Base-by-base conservation (phyloP, 1,140 invertebrate genomes). In the Bombus difficillimus region DNA sequence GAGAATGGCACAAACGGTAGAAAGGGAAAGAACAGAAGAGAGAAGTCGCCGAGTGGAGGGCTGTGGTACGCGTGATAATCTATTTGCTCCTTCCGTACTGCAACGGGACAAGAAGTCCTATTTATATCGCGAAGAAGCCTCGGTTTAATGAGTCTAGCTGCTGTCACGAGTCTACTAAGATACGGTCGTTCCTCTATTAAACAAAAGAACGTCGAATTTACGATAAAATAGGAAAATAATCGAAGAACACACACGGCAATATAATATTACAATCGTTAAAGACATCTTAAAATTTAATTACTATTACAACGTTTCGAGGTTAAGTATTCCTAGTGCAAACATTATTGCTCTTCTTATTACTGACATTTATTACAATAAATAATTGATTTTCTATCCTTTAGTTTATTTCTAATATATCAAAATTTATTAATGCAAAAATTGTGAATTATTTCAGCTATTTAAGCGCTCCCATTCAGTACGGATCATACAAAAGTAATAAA, bases 91-190 rank as follows among this genome's bases (percentile, higher is more conserved):
- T 89, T 90, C 89, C 88, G 91, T 86, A 81, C 85, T 87, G 87
- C 81, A 89, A 88, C 88, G 88, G 84, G 86, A 90, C 91, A 87
- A 91, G 88, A 83, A 91, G 83, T 92, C 86, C 94, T 95, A 95
- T 95, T 95, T 95, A 95, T 95, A 95, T 89, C 88, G 88, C 91
- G 90, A 92, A 93, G 92, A 94, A 94, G 92, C 88, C 91, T 90
- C 85, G 83, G 90, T 92, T 94, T 95, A 95, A 95, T 94, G 94
- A 95, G 93, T 94, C 94, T 94, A 94, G 92, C 92, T 92, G 92
- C 92, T 94, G 93, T 94, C 92, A 91, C 82, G 84, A 80, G 86
- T 77, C 88, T 87, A 88, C 90, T 93, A 92, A 94, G 93, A 93
- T 93, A 95, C 93, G 92, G 92, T 93, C 90, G 81, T 47, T n/a